Evolutionary conservation across 2,113 vertebrate genomes (phyloP).

Genomic region (Hemibagrus wyckioides): DNA sequence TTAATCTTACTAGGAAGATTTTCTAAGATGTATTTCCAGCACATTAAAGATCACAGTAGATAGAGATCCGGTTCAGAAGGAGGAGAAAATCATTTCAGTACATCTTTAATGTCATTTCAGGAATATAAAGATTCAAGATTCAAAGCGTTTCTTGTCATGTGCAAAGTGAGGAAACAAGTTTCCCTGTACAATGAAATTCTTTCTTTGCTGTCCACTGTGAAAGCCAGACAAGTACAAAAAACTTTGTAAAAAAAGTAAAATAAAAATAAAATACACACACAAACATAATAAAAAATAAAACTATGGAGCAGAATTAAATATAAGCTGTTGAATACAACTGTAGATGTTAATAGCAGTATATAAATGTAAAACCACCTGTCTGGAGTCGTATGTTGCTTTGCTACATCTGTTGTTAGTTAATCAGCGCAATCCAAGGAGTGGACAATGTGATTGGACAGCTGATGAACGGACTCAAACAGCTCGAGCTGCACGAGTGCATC

Average conservation of each 20-base stretch:
- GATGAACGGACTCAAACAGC: conserved; percentile 77
- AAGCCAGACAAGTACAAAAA: too few relatives aligned
- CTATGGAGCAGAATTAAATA: too few relatives aligned
- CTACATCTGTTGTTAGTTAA: conserved; percentile 59
- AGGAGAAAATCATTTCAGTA: not conserved
- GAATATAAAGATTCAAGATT: not conserved
- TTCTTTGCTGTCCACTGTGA: too few relatives aligned
- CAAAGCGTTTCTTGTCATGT: too few relatives aligned
- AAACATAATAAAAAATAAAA: too few relatives aligned
- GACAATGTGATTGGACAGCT: conserved; percentile 72
- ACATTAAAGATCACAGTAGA: not conserved
- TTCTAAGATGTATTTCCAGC: not conserved
- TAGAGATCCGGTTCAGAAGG: not conserved
- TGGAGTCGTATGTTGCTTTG: not conserved
- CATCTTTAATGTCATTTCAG: not conserved
- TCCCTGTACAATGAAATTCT: too few relatives aligned
- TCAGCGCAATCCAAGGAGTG: conserved; percentile 65
- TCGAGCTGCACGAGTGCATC: conserved; percentile 71
- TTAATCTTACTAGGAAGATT: not conserved
- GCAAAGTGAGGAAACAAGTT: too few relatives aligned
- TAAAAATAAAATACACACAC: too few relatives aligned
- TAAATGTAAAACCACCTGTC: not conserved
- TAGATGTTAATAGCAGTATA: too few relatives aligned
- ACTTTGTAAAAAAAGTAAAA: too few relatives aligned
- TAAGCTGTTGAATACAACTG: too few relatives aligned